Evolutionary conservation across 2,113 vertebrate species (phyloP).

Genomic region (Alexandromys fortis): DNA sequence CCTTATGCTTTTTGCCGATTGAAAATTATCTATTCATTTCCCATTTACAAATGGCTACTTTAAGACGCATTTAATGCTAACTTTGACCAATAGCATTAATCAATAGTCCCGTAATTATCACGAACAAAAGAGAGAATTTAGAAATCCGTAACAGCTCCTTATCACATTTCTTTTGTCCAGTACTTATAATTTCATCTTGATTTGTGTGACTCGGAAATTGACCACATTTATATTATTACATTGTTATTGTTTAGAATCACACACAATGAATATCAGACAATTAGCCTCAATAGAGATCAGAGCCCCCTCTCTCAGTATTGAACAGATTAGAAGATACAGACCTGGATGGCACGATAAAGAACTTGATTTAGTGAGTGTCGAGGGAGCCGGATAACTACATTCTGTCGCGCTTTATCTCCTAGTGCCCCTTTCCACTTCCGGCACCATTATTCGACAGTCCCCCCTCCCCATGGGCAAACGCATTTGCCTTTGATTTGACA

Average conservation of each 20-base stretch:
- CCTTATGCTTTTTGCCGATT: not conserved
- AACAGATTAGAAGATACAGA: not conserved
- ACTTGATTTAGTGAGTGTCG: not conserved
- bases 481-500: conserved; percentile 1
- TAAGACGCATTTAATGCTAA: conserved; percentile 36
- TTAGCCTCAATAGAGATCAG: not conserved
- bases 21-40: not conserved
- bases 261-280: not conserved
- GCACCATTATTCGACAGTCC: not conserved
- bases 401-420: not conserved
- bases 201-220: conserved; percentile 34
- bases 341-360: not conserved
- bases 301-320: not conserved
- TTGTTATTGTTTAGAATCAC: conserved; percentile 8
- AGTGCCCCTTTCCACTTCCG: not conserved
- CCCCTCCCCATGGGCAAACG: not conserved
- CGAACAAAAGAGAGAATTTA: conserved; percentile 1
- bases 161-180: not conserved
- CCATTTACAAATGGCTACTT: conserved; percentile 29
- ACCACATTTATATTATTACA: conserved; percentile 17
- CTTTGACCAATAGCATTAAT: not conserved
- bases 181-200: conserved; percentile 35
- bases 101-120: not conserved
- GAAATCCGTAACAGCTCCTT: conserved; percentile 18
- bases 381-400: not conserved